Base-by-base conservation (phyloP, 2,797 vertebrate species). In the Chelon labrosus region DNA sequence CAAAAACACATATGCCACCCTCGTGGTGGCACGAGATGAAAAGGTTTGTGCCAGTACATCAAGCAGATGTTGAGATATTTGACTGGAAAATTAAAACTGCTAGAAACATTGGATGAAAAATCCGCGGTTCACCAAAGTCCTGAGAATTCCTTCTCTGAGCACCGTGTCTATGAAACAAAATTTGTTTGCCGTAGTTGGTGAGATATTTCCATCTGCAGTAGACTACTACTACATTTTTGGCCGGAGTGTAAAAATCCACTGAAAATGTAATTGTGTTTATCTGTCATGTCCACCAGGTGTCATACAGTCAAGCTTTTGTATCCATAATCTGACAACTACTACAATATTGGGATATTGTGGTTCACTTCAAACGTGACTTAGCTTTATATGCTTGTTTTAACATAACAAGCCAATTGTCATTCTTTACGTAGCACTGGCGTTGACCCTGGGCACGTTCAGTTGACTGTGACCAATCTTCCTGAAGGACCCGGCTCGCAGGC, bases 391-490 rank as follows among this genome's bases (percentile, higher is more conserved):
- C 83, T 79, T 85, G 65, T 86, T 90, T 91, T 79, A 82, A 77
- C 83, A 85, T 85, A 80, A 89, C 82, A 87, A 86, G 69, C 56
- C 62, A 80, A 87, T 89, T 83, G 82, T 80, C 70, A 75, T 83
- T 85, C 75, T 83, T 82, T 77, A 71, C 70, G 80, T 73, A 77
- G 72, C 56, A 31, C 83, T 74, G 51, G 54, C 69, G 82, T 81
- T 87, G 82, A 89, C 89, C 83, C 77, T 60, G 65, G 55, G 69
- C 83, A 50, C 72, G 71, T 80, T 82, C 74, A 84, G 66, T 84
- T 81, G 73, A 82, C 83, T 92, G 91, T 91, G 92, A 91, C 91
- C 85, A 89, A 90, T 92, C 79, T 86, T 67, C 84, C 58, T 88
- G 91, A 90, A 88, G 83, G 82, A 77, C 72, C 64, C 37, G 4